Evolutionary conservation across 2,113 vertebrate species (phyloP).

Genomic region (Vulpes lagopus): DNA sequence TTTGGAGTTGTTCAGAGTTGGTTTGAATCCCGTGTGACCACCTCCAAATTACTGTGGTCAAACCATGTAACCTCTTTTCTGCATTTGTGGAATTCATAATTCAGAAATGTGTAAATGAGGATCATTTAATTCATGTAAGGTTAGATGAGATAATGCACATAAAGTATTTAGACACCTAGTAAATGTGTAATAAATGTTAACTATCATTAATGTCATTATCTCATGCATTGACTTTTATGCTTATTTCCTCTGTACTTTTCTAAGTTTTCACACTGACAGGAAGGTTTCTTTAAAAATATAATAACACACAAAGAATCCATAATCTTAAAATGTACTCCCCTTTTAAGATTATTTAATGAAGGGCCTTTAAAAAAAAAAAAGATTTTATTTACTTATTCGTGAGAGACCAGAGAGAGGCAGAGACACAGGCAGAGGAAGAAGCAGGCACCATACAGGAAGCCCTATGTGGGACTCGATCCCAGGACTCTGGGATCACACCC

Average conservation of each 20-base stretch:
- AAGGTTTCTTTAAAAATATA: background rate
- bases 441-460: too few species aligned
- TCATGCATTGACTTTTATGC: background rate
- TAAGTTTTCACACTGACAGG: background rate
- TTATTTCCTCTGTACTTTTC: background rate
- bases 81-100: background rate
- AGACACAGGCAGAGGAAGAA: too few species aligned
- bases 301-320: background rate
- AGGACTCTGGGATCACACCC: too few species aligned
- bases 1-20: background rate
- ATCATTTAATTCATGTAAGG: background rate
- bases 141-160: background rate
- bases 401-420: too few species aligned
- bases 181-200: background rate
- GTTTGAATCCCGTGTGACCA: background rate
- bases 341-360: background rate
- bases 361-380: too few species aligned
- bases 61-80: background rate
- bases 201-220: background rate
- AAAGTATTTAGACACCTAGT: background rate
- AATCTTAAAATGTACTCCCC: background rate
- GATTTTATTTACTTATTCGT: too few species aligned
- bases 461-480: too few species aligned
- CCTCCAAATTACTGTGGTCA: background rate
- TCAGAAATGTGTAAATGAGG: background rate